A percentile compares a stretch with the other conserved stretches of the same genome.
Conservation (phyloP, 2,113 vertebrate species). For the Apaloderma vittatum region DNA sequence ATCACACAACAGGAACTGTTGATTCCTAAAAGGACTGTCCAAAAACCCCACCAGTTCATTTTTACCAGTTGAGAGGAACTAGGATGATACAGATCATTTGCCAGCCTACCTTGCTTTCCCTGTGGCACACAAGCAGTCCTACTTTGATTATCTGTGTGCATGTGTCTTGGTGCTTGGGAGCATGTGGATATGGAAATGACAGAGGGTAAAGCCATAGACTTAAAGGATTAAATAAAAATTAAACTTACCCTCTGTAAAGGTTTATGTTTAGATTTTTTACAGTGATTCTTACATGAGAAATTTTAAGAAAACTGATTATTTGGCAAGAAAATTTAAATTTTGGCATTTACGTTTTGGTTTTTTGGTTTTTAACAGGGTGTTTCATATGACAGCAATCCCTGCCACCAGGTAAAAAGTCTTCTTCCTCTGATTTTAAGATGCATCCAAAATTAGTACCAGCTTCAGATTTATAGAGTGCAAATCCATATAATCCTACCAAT, state of each 20-base stretch:
- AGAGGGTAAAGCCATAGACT: background rate
- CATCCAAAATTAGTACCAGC: background rate
- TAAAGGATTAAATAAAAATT: background rate
- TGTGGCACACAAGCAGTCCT: background rate
- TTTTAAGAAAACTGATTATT: background rate
- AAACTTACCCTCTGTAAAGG: background rate
- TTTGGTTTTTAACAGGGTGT: background rate
- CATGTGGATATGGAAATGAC: background rate
- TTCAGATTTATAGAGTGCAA: background rate
- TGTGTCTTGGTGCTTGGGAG: background rate
- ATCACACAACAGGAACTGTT: background rate
- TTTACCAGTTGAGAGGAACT: background rate
- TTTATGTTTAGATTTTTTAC: background rate
- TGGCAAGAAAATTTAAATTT: background rate
- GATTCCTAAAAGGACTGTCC: background rate
- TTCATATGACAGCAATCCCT: constrained; percentile 70
- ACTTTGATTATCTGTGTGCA: background rate
- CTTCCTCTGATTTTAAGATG: background rate
- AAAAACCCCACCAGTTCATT: background rate
- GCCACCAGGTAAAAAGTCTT: constrained; percentile 59
- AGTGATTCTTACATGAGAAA: background rate
- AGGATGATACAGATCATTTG: background rate
- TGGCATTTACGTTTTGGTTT: background rate
- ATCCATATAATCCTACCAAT: background rate
- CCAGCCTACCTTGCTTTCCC: background rate